Percentiles rank a stretch among this genome's conserved stretches.
phyloP scores from a whole-genome alignment of 2,888 invertebrate species.

The Cheilosia urbana region DNA sequence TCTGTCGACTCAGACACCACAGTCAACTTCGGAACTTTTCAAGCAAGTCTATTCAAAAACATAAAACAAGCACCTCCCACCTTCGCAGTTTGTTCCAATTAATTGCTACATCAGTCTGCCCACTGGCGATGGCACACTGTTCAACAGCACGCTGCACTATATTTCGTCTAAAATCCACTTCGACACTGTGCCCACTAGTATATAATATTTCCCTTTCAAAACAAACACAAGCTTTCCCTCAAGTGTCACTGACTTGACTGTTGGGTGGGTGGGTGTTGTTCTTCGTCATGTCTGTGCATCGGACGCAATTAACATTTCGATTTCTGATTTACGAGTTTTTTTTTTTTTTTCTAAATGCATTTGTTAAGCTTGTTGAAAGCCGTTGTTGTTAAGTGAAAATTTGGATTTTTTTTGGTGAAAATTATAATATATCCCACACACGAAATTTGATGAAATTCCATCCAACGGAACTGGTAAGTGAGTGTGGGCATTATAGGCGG shows the following conservation, averaged over 20 bases:
- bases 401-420: slow-evolving; percentile 4
- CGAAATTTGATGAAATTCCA: slow-evolving; percentile 21
- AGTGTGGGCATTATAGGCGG: neutral
- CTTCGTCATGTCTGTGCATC: slow-evolving; percentile 25
- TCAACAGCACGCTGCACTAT: slow-evolving; percentile 14
- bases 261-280: slow-evolving; percentile 23
- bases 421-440: neutral
- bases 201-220: neutral
- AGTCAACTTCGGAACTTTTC: neutral
- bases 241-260: neutral
- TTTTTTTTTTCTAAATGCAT: neutral
- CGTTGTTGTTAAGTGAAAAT: slow-evolving; percentile 6
- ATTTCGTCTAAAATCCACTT: slow-evolving; percentile 16
- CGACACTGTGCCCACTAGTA: slow-evolving; percentile 34
- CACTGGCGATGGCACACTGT: slow-evolving; percentile 17
- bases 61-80: slow-evolving; percentile 7
- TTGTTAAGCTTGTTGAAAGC: neutral
- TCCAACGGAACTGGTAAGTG: slow-evolving; percentile 17
- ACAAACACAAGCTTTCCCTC: slow-evolving; percentile 8
- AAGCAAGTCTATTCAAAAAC: neutral
- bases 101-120: slow-evolving; percentile 41
- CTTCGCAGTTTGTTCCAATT: slow-evolving; percentile 34
- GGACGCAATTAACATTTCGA: slow-evolving; percentile 28
- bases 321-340: slow-evolving; percentile 3
- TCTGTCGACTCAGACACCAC: no score